Evolutionary conservation across 2,113 vertebrate species (phyloP), one percentile per base, ranked within the genome.

Genomic region (Leucoraja erinaceus): DNA sequence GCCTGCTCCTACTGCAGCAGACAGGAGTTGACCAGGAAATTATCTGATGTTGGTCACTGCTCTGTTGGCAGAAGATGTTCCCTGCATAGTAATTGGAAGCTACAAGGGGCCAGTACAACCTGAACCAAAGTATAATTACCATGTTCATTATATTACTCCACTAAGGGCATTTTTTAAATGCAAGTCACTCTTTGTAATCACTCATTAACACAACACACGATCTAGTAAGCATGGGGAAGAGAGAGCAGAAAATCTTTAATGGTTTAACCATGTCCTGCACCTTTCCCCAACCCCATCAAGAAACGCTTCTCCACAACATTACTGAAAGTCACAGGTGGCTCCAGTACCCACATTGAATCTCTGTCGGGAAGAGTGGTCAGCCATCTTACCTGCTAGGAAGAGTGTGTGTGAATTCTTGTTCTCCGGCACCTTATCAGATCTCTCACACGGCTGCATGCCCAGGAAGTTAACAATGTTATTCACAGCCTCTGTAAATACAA

Each of bases 401-500:
- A 97, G 93, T 0, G 95, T 96, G 94, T 97, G 97, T 0, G 96
- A 96, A 38, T 97, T 97, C 94, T 97, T 97, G 95, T 96, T 97
- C 20, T 97, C 97, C 0, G 96, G 97, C 28, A 97, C 97, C 94
- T 96, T 97, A 94, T 97, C 97, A 0, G 97, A 97, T 0, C 97
- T 94, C 94, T 97, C 97, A n/a, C 97, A 97, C 33, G 97, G 96
- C 92, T 97, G 97, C 97, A 97, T 97, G 74, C 97, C 97, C 93
- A 97, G 94, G 94, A 97, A 97, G 93, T 96, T 97, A 93, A 97
- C 96, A 0, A 97, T 97, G 33, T 97, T 97, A 93, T 96, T 95
- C 61, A 97, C 96, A 0, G 97, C 97, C 95, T 97, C 97, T 97
- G 95, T 93, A 75, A 54, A 77, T 22, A 93, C 47, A 94, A 81